Evolutionary conservation across 1,140 invertebrate genomes (phyloP).

Genomic region (Drosophila grimshawi): DNA sequence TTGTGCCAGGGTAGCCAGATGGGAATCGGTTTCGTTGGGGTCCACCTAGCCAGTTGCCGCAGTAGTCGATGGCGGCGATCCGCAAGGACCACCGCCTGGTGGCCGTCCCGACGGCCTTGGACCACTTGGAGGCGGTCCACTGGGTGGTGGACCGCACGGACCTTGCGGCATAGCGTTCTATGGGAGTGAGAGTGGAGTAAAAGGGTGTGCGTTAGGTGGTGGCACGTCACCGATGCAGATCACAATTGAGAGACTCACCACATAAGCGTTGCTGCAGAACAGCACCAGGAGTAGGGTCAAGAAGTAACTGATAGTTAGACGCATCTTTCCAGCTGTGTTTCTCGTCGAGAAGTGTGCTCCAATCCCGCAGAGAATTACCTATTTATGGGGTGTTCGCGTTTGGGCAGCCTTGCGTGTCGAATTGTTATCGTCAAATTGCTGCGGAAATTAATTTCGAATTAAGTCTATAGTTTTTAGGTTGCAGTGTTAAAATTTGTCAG

Average conservation of each 20-base stretch:
- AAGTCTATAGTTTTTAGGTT: conserved; percentile 41
- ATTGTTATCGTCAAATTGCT: conserved; percentile 32
- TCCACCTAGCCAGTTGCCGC: conserved; percentile 41
- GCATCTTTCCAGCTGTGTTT: conserved; percentile 48
- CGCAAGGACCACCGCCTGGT: conserved; percentile 39
- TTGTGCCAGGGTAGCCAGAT: background rate
- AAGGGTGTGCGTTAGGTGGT: background rate
- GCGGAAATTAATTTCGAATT: conserved; percentile 37
- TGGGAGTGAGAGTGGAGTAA: background rate
- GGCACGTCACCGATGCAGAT: background rate
- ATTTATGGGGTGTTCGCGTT: conserved; percentile 27
- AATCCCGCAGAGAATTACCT: background rate
- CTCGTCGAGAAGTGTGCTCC: conserved; percentile 9
- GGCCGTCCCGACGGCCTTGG: conserved; percentile 56
- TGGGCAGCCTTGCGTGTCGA: conserved; percentile 48
- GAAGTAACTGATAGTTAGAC: conserved; percentile 50
- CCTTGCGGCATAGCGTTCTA: conserved; percentile 55
- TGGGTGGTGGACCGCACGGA: conserved; percentile 59
- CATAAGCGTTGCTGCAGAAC: conserved; percentile 37
- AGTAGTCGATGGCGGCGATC: conserved; percentile 51
- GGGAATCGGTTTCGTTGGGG: background rate
- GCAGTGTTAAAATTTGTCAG: conserved; percentile 56
- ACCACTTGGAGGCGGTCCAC: conserved; percentile 58
- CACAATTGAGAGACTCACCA: conserved; percentile 33
- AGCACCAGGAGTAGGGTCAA: conserved; percentile 56